phyloP scores from a whole-genome alignment of 2,113 vertebrate genomes.

The Reinhardtius hippoglossoides region DNA sequence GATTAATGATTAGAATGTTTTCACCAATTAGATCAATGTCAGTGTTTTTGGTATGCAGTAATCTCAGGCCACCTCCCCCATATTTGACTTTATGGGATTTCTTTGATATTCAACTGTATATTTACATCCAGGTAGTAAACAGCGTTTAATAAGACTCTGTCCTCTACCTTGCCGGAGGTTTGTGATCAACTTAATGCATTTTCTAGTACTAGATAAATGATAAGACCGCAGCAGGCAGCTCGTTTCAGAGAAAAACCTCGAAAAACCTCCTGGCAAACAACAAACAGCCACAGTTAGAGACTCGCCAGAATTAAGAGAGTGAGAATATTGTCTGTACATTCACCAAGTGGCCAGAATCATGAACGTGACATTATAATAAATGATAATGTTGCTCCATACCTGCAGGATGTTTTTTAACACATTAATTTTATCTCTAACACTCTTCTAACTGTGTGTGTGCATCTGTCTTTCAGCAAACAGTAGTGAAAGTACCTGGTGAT shows the following conservation, averaged over 20 bases:
- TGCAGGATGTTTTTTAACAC: not conserved
- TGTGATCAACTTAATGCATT: no score
- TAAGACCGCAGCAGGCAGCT: not conserved
- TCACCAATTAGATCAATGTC: no score
- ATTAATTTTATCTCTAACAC: not conserved
- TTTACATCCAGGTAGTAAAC: no score
- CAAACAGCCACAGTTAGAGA: not conserved
- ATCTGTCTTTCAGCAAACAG: conserved; percentile 49
- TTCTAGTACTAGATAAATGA: no score
- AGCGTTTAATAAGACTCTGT: no score
- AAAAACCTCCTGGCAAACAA: not conserved
- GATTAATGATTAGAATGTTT: no score
- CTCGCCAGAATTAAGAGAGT: not conserved
- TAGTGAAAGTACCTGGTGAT: conserved; percentile 65
- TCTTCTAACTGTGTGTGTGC: not conserved
- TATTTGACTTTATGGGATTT: no score
- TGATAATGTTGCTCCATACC: not conserved
- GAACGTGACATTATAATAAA: not conserved
- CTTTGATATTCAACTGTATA: no score
- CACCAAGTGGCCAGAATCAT: not conserved
- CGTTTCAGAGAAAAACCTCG: not conserved
- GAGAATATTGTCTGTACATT: not conserved
- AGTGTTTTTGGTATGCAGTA: no score
- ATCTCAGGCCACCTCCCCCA: no score
- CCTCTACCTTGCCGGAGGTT: no score